Percentiles rank a stretch among this genome's conserved stretches.
phyloP scores from a whole-genome alignment of 2,797 vertebrate species.

The Coregonus sp. region DNA sequence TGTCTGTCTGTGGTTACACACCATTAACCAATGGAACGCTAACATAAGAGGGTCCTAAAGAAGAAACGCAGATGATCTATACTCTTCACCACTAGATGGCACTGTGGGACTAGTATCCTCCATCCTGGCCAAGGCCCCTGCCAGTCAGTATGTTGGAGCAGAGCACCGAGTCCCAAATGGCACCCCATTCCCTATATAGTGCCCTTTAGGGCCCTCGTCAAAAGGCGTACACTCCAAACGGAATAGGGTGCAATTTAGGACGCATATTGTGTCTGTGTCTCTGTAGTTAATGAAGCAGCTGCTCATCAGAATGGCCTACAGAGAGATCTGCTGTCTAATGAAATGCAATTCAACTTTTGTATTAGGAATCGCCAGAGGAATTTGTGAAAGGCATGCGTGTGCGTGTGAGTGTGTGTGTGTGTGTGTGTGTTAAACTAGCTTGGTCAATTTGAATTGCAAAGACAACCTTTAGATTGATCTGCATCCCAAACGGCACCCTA shows the following conservation, averaged over 20 bases:
- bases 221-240: background rate
- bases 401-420: no score
- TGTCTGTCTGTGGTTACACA: background rate
- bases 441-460: slow-evolving; percentile 3
- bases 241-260: background rate
- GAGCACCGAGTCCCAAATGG: background rate
- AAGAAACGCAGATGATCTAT: background rate
- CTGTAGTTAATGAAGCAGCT: background rate
- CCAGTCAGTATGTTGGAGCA: background rate
- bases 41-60: background rate
- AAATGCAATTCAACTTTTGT: slow-evolving; percentile 2
- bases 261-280: background rate
- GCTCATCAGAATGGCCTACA: background rate
- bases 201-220: background rate
- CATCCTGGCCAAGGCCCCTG: background rate
- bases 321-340: slow-evolving; percentile 4
- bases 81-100: background rate
- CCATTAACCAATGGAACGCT: background rate
- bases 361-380: slow-evolving; percentile 7
- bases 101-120: background rate
- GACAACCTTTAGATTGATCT: slow-evolving; percentile 2
- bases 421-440: background rate
- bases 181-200: background rate
- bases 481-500: background rate
- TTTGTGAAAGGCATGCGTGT: background rate